Evolutionary conservation across 1,140 invertebrate species (phyloP), one percentile per base, ranked within the genome.

Genomic region (Laupala kohalensis): DNA sequence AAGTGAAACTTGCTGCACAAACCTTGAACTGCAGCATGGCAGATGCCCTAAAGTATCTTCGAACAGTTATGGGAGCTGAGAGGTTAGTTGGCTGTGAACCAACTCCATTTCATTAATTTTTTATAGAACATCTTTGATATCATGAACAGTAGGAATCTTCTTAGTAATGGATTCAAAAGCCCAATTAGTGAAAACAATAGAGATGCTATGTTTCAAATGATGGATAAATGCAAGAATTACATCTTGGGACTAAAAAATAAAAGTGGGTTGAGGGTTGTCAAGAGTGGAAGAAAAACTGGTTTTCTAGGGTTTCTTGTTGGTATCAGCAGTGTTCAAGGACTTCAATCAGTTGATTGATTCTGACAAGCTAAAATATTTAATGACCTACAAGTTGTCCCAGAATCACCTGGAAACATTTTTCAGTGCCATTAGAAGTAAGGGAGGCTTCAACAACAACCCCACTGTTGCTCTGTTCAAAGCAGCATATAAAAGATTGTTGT

Each of bases 331-430:
- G 26, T 27, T 23, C 19, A 30, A 24, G 26, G 23, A n/a, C 23
- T 29, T 24, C n/a, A 53, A n/a, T n/a, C n/a, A n/a, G n/a, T n/a
- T 27, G 27, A 69, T 12, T 15, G 24, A 28, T 26, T 68, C n/a
- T 5, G 9, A 25, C 12, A 72, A 72, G 13, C 28, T 73, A 62
- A 67, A 25, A 6, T 72, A 74, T 70, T 66, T 72, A 37, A 37
- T 69, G 67, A 76, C 76, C 12, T 80, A 79, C 72, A 81, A 77
- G 74, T 66, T 79, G 24, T 74, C 73, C 23, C 79, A 81, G 74
- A 78, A 82, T 77, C 77, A 79, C 72, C 13, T 82, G 24, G 79
- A 82, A 74, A 73, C 76, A 5, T 80, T 81, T 74, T 81, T 82
- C 71, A 69, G 74, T 37, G 72, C 73, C 23, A 76, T 82, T n/a